Evolutionary conservation across 2,797 vertebrate species (phyloP).

Genomic region (Monodelphis domestica): DNA sequence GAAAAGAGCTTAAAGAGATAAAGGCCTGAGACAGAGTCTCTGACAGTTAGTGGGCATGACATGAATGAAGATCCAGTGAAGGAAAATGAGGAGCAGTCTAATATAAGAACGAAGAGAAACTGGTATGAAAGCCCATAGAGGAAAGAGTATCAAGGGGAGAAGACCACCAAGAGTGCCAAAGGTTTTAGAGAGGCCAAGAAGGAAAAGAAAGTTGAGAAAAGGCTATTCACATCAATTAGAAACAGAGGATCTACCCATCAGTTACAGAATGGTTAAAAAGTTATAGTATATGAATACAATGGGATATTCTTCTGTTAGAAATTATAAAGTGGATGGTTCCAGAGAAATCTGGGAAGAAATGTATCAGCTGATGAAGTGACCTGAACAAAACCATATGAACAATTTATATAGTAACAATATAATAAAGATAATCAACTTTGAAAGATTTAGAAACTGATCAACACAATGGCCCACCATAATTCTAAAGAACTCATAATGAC

Average conservation of each 20-base stretch:
- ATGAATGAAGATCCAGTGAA: neutral
- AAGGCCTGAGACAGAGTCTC: rapidly evolving
- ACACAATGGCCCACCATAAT: neutral
- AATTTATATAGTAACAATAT: neutral
- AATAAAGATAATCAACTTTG: neutral
- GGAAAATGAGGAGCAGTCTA: neutral
- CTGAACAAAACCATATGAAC: neutral
- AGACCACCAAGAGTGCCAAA: neutral
- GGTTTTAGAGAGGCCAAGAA: neutral
- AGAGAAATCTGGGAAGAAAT: neutral
- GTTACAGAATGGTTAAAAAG: neutral
- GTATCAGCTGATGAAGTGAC: neutral
- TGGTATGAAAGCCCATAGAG: neutral
- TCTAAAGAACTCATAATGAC: neutral
- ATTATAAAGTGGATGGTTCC: neutral
- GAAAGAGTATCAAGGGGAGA: neutral
- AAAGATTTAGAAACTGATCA: neutral
- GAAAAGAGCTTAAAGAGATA: neutral
- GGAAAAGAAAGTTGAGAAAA: neutral
- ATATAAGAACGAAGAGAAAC: neutral
- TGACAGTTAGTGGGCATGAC: neutral
- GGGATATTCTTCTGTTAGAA: neutral
- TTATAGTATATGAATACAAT: neutral
- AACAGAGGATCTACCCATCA: neutral
- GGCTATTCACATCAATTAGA: neutral